Evolutionary conservation across 2,113 vertebrate species (phyloP), one percentile per base, ranked within the genome.

Genomic region (Tautogolabrus adspersus): DNA sequence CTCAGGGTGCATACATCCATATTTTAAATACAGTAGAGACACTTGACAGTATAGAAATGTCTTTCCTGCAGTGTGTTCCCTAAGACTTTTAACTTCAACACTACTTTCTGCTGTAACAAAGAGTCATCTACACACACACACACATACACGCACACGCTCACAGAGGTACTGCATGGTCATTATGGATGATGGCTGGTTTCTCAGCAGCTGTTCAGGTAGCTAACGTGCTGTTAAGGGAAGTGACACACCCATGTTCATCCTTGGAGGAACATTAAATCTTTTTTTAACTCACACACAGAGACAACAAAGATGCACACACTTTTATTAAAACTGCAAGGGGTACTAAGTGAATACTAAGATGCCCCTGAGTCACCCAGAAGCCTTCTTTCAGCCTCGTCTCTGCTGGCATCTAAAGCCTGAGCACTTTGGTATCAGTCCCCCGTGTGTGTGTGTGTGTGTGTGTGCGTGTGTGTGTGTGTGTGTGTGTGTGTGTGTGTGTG

Each of bases 221-320:
- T 74, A 81, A 59, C 74, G 61, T 57, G 34, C 40, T 62, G 52
- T 55, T 73, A 42, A 76, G 72, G 77, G 58, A 49, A 34, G 56
- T 1, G n/a, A 68, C 47, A 73, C 68, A 63, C 68, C 64, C 52
- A 26, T 10, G 47, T 52, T 57, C 58, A 34, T 42, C 67, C 58
- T 44, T 9, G 11, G 60, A 69, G 70, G 21, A 34, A 54, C 37
- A 68, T 38, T 68, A 72, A 12, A 47, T 22, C 70, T 61, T 34
- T 34, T 4, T 63, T 77, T 52, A 69, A 66, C 1, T 15, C 42
- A 66, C 60, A 19, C 16, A 19, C 15, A 40, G 10, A 40, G 11
- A 42, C 9, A 42, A 42, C 34, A 58, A 49, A 49, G 21, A 70
- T 10, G 38, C 12, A 56, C 63, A 63, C 12, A 51, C 68, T 63